Evolutionary conservation across 1,140 invertebrate genomes (phyloP).

Genomic region (Calliphora vicina): DNA sequence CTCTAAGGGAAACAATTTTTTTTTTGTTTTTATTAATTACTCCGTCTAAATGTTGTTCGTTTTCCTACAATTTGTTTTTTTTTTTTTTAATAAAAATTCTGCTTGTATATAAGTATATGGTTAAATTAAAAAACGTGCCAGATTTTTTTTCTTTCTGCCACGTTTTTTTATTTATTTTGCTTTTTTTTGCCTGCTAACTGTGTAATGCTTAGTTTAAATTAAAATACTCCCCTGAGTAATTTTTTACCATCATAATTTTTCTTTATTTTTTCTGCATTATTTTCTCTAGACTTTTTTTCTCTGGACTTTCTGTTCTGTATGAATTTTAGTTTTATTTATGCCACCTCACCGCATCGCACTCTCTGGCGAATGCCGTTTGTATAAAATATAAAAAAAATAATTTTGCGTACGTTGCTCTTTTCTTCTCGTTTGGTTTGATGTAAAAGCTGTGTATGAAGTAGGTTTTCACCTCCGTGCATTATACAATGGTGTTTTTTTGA

Average conservation of each 20-base stretch:
- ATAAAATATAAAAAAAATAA: not conserved
- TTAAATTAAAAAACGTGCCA: slow-evolving; percentile 10
- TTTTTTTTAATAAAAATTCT: not conserved
- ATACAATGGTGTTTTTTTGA: not conserved
- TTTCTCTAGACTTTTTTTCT: not conserved
- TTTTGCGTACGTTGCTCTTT: slow-evolving; percentile 28
- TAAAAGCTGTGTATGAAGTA: not conserved
- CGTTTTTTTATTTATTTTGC: not conserved
- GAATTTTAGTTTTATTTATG: not conserved
- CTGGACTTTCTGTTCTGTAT: too few species aligned
- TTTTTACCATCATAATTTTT: slow-evolving; percentile 27
- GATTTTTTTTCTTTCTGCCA: not conserved
- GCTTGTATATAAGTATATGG: not conserved
- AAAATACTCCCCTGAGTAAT: slow-evolving; percentile 30
- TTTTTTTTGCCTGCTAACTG: not conserved
- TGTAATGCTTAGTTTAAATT: slow-evolving; percentile 34
- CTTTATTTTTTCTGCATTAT: not conserved
- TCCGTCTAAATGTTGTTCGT: slow-evolving; percentile 18
- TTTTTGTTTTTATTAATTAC: slow-evolving; percentile 29
- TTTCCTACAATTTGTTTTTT: not conserved
- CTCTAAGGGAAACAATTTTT: not conserved
- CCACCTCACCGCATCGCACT: not conserved
- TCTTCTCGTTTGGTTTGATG: too few species aligned
- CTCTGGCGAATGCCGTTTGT: not conserved
- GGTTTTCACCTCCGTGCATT: not conserved